Evolutionary conservation across 1,140 invertebrate species (phyloP).

Genomic region (Calliopsis andreniformis): DNA sequence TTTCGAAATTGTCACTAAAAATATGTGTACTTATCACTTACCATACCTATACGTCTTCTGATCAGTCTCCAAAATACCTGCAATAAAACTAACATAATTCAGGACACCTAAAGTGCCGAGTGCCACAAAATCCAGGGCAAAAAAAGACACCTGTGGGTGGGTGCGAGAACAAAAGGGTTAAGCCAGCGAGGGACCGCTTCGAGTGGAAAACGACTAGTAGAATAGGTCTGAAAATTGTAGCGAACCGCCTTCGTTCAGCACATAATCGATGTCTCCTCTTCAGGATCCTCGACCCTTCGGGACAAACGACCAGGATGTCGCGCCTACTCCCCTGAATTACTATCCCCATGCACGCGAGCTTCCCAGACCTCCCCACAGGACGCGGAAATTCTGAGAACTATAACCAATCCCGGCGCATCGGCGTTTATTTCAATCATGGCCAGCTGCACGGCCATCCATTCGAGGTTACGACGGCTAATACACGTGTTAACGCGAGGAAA

Average conservation of each 20-base stretch:
- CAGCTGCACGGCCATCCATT: not conserved
- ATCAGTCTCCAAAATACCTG: no score
- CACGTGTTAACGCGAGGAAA: not conserved
- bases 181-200: not conserved
- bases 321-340: slow-evolving; percentile 60
- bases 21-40: no score
- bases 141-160: no score
- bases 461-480: not conserved
- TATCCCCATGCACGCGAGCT: slow-evolving; percentile 64
- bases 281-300: slow-evolving; percentile 12
- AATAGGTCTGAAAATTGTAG: slow-evolving; percentile 16
- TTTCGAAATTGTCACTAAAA: no score
- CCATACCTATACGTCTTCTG: no score
- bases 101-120: no score
- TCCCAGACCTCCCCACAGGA: not conserved
- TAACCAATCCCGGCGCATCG: not conserved
- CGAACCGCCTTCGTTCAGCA: not conserved
- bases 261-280: slow-evolving; percentile 27
- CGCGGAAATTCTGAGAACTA: slow-evolving; percentile 24
- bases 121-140: no score
- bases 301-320: slow-evolving; percentile 32
- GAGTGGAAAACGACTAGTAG: not conserved
- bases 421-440: slow-evolving; percentile 18
- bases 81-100: no score
- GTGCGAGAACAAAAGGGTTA: no score